These are phyloP conservation scores for Tetramorium simillimum DNA, from an alignment of 1,140 invertebrate genomes.

Conservation along the genomic window DNA sequence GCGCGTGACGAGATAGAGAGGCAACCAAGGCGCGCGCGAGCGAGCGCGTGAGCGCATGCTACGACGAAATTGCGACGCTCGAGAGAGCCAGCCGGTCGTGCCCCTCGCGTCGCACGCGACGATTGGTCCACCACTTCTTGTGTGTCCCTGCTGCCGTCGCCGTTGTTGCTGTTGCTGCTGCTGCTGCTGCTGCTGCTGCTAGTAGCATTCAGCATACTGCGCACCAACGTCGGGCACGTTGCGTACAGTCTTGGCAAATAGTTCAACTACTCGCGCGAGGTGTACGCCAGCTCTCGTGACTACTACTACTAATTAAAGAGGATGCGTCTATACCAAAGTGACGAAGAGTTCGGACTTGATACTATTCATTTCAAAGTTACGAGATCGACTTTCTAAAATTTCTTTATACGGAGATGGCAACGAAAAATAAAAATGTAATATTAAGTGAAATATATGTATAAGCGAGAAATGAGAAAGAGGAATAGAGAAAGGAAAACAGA, in stretches of 20 bases:
- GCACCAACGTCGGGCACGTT: slow-evolving; percentile 65
- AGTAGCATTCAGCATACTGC: slow-evolving; percentile 71
- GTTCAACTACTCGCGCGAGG: slow-evolving; percentile 41
- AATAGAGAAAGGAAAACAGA: neutral
- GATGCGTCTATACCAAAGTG: neutral
- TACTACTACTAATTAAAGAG: slow-evolving; percentile 43
- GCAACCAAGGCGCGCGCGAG: neutral
- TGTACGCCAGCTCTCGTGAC: slow-evolving; percentile 22
- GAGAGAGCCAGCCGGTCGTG: slow-evolving; percentile 71
- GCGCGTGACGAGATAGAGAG: neutral
- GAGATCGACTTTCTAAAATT: neutral
- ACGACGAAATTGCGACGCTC: slow-evolving; percentile 68
- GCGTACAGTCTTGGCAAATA: slow-evolving; percentile 77
- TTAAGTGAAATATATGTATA: neutral
- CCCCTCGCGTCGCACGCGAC: slow-evolving; percentile 72
- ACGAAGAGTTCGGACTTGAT: neutral
- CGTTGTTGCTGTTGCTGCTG: neutral
- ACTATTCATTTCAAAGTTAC: neutral
- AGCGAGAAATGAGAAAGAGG: neutral
- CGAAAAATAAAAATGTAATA: neutral
- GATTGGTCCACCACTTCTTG: slow-evolving; percentile 72
- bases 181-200: neutral
- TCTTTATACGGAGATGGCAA: neutral
- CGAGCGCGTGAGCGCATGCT: neutral
- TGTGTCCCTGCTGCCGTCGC: neutral